phyloP scores from a whole-genome alignment of 2,888 invertebrate species.

The Cinara cedri region DNA sequence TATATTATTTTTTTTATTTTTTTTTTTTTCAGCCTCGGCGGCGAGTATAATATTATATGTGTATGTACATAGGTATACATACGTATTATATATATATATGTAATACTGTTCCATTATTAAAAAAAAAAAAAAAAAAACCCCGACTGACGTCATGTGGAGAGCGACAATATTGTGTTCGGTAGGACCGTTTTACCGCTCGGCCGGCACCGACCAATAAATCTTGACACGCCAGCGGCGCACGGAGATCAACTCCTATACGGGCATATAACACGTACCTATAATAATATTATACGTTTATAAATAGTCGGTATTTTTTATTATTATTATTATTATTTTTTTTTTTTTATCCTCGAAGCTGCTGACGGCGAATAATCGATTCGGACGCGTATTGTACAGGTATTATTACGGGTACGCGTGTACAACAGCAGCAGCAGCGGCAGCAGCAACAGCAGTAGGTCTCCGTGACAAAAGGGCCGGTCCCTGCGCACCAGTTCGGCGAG shows the following conservation, averaged over 20 bases:
- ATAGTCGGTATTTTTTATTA: not conserved
- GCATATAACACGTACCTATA: not conserved
- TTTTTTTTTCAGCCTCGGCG: constrained; percentile 32
- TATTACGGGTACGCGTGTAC: not conserved
- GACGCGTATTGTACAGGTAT: constrained; percentile 4
- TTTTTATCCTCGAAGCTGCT: constrained; percentile 15
- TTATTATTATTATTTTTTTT: not conserved
- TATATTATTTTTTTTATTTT: not conserved
- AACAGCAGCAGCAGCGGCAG: not conserved
- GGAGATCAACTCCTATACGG: not conserved
- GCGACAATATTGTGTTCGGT: constrained; percentile 55
- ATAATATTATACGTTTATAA: not conserved
- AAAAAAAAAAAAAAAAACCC: constrained; percentile 33
- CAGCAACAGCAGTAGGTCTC: no score
- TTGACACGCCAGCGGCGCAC: constrained; percentile 42
- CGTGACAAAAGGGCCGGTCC: no score
- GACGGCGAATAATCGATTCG: constrained; percentile 54
- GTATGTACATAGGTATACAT: no score
- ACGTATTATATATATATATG: not conserved
- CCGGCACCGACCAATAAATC: constrained; percentile 50
- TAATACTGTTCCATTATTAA: constrained; percentile 49
- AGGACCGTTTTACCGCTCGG: constrained; percentile 48
- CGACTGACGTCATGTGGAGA: constrained; percentile 55
- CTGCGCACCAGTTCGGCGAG: no score
- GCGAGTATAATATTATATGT: no score